Evolutionary conservation across 2,113 vertebrate species (phyloP).

Genomic region (Acanthisitta chloris): DNA sequence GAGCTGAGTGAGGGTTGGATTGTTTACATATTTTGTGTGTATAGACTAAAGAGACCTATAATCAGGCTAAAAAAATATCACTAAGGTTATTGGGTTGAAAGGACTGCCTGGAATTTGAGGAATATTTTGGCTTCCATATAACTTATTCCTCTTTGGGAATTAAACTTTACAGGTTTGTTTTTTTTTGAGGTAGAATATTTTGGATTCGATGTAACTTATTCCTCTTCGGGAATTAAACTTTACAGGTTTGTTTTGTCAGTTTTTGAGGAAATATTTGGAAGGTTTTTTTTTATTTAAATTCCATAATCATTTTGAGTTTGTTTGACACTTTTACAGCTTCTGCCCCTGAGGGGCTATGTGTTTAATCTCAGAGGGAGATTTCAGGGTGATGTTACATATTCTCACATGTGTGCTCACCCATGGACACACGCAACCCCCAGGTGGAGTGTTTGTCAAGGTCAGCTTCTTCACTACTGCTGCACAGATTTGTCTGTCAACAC

Average conservation of each 20-base stretch:
- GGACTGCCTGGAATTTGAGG: not conserved
- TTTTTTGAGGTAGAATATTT: not conserved
- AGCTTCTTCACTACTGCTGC: not conserved
- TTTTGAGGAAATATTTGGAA: not conserved
- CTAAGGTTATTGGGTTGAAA: not conserved
- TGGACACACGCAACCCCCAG: fast-evolving
- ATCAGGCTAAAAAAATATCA: not conserved
- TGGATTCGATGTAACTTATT: not conserved
- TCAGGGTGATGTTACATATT: not conserved
- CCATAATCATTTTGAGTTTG: not conserved
- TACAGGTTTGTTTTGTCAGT: not conserved
- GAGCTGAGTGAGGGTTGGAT: not conserved
- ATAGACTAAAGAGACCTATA: not conserved
- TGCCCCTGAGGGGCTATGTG: not conserved
- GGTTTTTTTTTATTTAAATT: no score
- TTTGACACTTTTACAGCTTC: not conserved
- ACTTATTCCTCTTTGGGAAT: not conserved
- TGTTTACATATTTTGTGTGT: not conserved
- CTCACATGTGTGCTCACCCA: fast-evolving
- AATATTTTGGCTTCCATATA: not conserved
- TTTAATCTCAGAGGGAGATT: not conserved
- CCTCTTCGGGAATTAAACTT: not conserved
- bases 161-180: not conserved
- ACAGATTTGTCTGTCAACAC: not conserved
- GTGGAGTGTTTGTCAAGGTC: not conserved